Percentiles rank a stretch among this genome's conserved stretches.
These are phyloP conservation scores for Murina feae DNA, from an alignment of 2,113 vertebrate genomes.

Conservation along the genomic window DNA sequence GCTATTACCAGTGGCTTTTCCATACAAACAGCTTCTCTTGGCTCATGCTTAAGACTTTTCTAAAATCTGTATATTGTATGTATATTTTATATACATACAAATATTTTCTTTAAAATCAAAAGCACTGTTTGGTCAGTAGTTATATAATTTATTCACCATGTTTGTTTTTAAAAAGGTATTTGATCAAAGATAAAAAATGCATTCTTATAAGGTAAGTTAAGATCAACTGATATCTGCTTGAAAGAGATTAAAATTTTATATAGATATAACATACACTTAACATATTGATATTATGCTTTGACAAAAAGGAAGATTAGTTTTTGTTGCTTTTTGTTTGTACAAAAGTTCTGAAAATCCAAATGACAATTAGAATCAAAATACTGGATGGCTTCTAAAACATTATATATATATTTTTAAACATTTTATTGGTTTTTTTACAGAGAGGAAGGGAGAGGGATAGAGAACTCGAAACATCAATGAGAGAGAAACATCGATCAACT, in stretches of 20 bases:
- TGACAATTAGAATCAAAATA: constrained; percentile 41
- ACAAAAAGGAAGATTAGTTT: neutral
- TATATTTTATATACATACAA: too few relatives aligned
- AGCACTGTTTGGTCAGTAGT: neutral
- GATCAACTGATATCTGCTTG: neutral
- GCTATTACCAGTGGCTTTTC: too few relatives aligned
- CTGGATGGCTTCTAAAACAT: neutral
- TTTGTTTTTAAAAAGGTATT: constrained; percentile 19
- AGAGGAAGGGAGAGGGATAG: too few relatives aligned
- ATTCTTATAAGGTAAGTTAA: constrained; percentile 4
- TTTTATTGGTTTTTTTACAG: too few relatives aligned
- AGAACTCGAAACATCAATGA: too few relatives aligned
- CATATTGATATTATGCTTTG: constrained; percentile 3
- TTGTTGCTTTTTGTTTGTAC: neutral
- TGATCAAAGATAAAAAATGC: neutral
- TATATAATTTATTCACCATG: neutral
- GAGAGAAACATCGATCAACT: too few relatives aligned
- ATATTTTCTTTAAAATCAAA: constrained; percentile 13
- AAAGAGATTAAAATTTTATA: neutral
- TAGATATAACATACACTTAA: neutral
- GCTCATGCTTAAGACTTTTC: too few relatives aligned
- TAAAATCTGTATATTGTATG: too few relatives aligned
- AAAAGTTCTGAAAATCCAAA: constrained; percentile 39
- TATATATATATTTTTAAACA: too few relatives aligned
- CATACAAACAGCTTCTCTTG: too few relatives aligned